These are phyloP conservation scores for Lithodes maja DNA, from an alignment of 2,888 invertebrate genomes.

Conservation along the genomic window DNA sequence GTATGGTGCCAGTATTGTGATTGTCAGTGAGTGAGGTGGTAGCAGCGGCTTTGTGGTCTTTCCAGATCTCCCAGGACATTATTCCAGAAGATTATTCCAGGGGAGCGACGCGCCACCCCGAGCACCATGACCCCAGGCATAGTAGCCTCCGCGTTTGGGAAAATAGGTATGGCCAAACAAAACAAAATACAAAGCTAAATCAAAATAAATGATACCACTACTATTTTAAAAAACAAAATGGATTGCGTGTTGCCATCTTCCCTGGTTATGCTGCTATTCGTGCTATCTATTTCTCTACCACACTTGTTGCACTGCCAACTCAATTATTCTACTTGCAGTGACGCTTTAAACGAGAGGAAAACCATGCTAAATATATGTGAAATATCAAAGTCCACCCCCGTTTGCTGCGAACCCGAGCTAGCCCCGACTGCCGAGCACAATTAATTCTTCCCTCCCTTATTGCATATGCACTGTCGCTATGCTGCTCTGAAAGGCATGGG, in stretches of 20 bases:
- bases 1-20: not conserved
- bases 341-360: not conserved
- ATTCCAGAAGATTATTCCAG: slow-evolving; percentile 8
- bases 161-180: slow-evolving; percentile 45
- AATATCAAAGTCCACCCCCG: not conserved
- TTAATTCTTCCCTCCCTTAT: slow-evolving; percentile 8
- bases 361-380: not conserved
- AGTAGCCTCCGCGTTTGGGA: slow-evolving; percentile 51
- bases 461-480: not conserved
- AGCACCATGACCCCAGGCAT: slow-evolving; percentile 47
- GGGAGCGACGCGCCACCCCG: not conserved
- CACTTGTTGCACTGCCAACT: slow-evolving; percentile 12
- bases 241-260: not conserved
- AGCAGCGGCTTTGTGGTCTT: slow-evolving; percentile 8
- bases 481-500: not conserved
- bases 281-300: not conserved
- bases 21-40: not conserved
- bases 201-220: no score
- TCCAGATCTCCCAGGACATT: slow-evolving; percentile 4
- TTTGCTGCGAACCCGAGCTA: not conserved
- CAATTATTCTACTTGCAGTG: not conserved
- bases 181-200: no score
- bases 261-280: not conserved
- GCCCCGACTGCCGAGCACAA: slow-evolving; percentile 1
- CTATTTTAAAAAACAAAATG: not conserved